Base-by-base conservation (phyloP, 2,888 invertebrate species). In the Melanophora roralis region DNA sequence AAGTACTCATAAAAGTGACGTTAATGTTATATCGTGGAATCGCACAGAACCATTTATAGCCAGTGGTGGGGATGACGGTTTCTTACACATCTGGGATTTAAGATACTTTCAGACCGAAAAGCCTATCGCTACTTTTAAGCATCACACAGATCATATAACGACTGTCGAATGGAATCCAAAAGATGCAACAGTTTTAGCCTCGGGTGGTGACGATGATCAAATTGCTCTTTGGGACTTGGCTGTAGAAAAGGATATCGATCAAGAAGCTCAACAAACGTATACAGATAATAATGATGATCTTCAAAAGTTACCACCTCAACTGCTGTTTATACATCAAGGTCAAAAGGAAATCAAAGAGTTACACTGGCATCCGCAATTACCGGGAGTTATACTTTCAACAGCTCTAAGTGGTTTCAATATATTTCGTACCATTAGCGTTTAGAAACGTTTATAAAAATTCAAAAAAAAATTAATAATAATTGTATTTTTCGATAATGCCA, bases 11-110 rank as follows among this genome's bases (percentile, higher is more conserved):
- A 92, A 94, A 77, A 93, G 93, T 84, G 99, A 99, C 89, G 93
- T 99, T 1, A 99, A 99, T 91, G 99, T 99, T 1, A 96, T 99
- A 85, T 95, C 96, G 84, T 99, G 99, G 99, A 99, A 99, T 89
- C 92, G 91, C 75, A 94, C 93, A 84, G 98, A 98, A 87, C 95
- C 96, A 2, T 96, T 98, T 85, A 95, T 98, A 84, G 94, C 94
- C 9, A 97, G 97, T 85, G 94, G 99, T 75, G 98, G 99, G 7
- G 99, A 99, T 90, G 99, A 99, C 91, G 98, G 98, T 3, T 93
- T 94, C 68, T 91, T 99, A 34, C 95, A 97, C 88, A 93, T 99
- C 65, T 99, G 99, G 99, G 99, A 99, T 89, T 92, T 99, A 77
- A 92, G 99, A 73, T 94, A 95, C 84, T 96, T 98, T 84, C 92